These are phyloP conservation scores for Microctonus brassicae DNA, from an alignment of 2,888 invertebrate species.

Conservation along the genomic window DNA sequence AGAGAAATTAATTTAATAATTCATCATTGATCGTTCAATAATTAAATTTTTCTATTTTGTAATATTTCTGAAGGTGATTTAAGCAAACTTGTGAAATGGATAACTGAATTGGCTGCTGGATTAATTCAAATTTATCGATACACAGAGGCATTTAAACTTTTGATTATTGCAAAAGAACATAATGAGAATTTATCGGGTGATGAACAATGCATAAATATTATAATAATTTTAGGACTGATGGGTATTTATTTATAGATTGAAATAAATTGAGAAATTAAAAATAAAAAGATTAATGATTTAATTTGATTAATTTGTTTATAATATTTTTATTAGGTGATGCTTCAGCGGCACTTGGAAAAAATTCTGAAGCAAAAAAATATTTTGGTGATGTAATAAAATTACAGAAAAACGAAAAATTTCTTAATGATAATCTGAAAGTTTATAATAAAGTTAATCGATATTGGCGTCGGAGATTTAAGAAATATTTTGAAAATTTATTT, in stretches of 20 bases:
- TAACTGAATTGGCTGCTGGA: conserved; percentile 62
- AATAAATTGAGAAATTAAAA: too few relatives aligned
- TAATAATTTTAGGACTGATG: conserved; percentile 42
- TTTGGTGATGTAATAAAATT: conserved; percentile 46
- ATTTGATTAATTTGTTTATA: neutral
- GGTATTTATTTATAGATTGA: conserved; percentile 38
- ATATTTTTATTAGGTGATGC: conserved; percentile 51
- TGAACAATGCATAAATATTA: conserved; percentile 33
- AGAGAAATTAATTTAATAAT: neutral
- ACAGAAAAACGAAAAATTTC: neutral
- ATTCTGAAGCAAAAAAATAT: conserved; percentile 45
- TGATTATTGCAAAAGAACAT: conserved; percentile 51
- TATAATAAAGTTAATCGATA: conserved; percentile 10
- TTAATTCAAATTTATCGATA: conserved; percentile 59
- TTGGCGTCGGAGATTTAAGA: conserved; percentile 39
- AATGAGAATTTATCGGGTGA: conserved; percentile 34
- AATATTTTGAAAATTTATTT: conserved; percentile 14
- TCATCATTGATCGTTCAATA: neutral
- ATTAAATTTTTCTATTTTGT: neutral
- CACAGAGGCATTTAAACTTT: conserved; percentile 56
- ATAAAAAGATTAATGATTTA: neutral
- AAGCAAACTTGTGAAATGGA: conserved; percentile 56
- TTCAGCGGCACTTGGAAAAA: conserved; percentile 47
- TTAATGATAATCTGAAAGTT: neutral
- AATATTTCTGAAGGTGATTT: conserved; percentile 38